Base-by-base conservation (phyloP, 2,797 vertebrate genomes). In the Cynopterus sphinx region DNA sequence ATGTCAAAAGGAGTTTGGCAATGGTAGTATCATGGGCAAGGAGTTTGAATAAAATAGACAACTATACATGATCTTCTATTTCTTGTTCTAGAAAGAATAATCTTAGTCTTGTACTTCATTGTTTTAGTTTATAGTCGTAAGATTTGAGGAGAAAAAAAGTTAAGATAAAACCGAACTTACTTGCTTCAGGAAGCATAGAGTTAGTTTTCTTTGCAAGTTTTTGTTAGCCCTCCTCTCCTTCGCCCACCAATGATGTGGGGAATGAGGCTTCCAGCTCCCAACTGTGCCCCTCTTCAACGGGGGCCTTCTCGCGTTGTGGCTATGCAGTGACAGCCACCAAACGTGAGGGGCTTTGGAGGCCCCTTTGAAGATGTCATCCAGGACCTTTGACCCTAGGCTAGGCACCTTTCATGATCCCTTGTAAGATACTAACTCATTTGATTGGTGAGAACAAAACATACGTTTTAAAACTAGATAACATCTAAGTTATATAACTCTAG, bases 1-100 rank as follows among this genome's bases (percentile, higher is more conserved):
- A 98, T 79, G 92, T 67, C 16, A 39, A 97, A 94, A 97, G 91
- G 93, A 95, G 16, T 91, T 95, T 93, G 93, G 49, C 73, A 77
- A 94, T 97, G 97, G 96, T 81, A 90, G 71, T 75, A 68, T 95
- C 87, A 71, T 84, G 88, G 83, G 39, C 39, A n/a, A 91, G 94
- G 79, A 49, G 31, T 65, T 96, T 96, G 78, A 79, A 19, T 93
- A 91, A 88, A 90, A 92, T 91, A 71, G 28, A 46, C 7, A 49
- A 2, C 17, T 57, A 22, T 55, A 71, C 26, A 77, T 19, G 61
- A 92, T 95, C 84, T 94, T 57, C 93, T 94, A 94, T 90, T 96
- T 87, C 22, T 92, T 95, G 28, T 82, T 93, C 24, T 70, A 74
- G 33, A 43, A 19, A 51, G 21, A 63, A 75, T 57, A 75, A 63